Evolutionary conservation across 2,113 vertebrate genomes (phyloP).

Genomic region (Hypomesus transpacificus): DNA sequence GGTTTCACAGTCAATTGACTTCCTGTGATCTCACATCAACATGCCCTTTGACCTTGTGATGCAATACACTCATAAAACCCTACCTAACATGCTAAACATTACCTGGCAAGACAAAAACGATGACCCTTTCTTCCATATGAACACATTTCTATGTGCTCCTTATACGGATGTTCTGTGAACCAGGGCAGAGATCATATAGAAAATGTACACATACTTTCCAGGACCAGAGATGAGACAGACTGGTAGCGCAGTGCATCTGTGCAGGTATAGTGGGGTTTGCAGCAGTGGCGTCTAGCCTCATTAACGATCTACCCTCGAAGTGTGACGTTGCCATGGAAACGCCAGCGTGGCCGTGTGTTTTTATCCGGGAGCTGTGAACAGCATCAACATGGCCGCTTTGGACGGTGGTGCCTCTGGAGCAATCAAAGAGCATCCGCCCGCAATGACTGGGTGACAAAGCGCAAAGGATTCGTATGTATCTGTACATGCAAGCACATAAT

Average conservation of each 20-base stretch:
- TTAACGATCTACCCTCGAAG: background rate
- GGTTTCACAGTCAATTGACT: background rate
- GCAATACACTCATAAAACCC: background rate
- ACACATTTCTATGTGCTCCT: too few relatives aligned
- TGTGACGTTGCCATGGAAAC: constrained; percentile 34
- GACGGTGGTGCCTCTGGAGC: background rate
- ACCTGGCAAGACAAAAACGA: too few relatives aligned
- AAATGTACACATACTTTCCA: too few relatives aligned
- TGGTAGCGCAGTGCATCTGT: background rate
- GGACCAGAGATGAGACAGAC: too few relatives aligned
- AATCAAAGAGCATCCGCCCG: background rate
- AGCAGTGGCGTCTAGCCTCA: constrained; percentile 1
- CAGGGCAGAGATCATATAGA: too few relatives aligned
- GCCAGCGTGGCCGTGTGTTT: background rate
- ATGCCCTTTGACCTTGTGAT: background rate
- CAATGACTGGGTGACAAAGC: too few relatives aligned
- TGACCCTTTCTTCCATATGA: too few relatives aligned
- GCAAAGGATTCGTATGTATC: too few relatives aligned
- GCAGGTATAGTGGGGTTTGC: background rate
- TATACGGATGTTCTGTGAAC: too few relatives aligned
- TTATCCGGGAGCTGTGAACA: background rate
- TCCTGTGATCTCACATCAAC: background rate
- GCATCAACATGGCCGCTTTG: too few relatives aligned
- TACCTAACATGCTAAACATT: background rate
- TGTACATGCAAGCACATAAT: too few relatives aligned